phyloP scores from a whole-genome alignment of 1,140 invertebrate genomes.

The Drosophila sproati region DNA sequence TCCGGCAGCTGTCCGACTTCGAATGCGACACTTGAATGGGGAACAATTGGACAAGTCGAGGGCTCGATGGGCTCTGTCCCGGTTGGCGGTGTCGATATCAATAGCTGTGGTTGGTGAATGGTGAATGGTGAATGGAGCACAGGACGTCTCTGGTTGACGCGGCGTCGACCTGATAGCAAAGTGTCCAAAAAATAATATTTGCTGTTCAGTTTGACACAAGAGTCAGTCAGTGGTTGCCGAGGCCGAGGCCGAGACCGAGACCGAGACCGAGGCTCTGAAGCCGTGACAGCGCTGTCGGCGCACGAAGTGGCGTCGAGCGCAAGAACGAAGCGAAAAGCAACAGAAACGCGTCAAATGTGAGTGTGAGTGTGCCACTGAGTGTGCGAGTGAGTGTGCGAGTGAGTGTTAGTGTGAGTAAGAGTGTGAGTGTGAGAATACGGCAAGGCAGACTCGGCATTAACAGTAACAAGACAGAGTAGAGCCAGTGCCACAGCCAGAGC shows the following conservation, averaged over 20 bases:
- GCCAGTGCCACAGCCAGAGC: not conserved
- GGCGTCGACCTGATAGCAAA: slow-evolving; percentile 80
- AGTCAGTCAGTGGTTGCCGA: slow-evolving; percentile 50
- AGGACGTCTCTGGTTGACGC: slow-evolving; percentile 70
- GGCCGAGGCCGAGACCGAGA: slow-evolving; percentile 34
- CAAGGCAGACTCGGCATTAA: slow-evolving; percentile 8
- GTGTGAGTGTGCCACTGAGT: no score
- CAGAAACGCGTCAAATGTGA: slow-evolving; percentile 26
- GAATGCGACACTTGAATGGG: slow-evolving; percentile 56
- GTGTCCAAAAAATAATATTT: slow-evolving; percentile 84
- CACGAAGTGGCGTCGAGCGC: slow-evolving; percentile 46
- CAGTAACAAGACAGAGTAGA: slow-evolving; percentile 13
- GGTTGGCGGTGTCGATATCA: slow-evolving; percentile 38
- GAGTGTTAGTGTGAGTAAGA: no score
- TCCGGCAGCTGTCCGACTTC: slow-evolving; percentile 31
- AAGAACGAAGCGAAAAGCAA: slow-evolving; percentile 52
- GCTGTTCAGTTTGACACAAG: slow-evolving; percentile 80
- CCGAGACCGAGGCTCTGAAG: slow-evolving; percentile 30
- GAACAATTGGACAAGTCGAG: slow-evolving; percentile 25
- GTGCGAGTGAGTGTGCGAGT: no score
- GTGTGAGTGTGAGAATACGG: slow-evolving; percentile 52
- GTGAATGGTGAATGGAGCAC: slow-evolving; percentile 44
- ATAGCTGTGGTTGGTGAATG: slow-evolving; percentile 43
- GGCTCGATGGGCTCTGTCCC: not conserved
- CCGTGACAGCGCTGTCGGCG: slow-evolving; percentile 51